Conservation (phyloP, 2,888 invertebrate species). For the Eumacrocentrus americanus region DNA sequence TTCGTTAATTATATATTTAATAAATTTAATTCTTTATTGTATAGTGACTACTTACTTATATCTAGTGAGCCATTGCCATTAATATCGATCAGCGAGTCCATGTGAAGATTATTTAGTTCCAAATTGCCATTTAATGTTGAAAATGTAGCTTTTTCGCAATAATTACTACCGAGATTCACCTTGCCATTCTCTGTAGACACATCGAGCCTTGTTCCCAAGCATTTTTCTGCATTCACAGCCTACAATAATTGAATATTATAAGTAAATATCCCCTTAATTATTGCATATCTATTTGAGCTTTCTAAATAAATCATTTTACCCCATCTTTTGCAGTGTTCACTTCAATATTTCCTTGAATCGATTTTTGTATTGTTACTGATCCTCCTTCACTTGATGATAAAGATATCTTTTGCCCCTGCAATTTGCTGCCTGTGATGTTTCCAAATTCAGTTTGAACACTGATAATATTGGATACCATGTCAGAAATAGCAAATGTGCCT, state of each 20-base stretch:
- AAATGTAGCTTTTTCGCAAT: constrained; percentile 38
- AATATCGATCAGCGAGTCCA: constrained; percentile 39
- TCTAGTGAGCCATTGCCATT: constrained; percentile 35
- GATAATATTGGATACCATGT: constrained; percentile 38
- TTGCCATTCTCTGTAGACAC: constrained; percentile 39
- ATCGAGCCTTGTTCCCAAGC: constrained; percentile 37
- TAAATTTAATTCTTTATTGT: constrained; percentile 1
- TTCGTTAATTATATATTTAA: too few species aligned
- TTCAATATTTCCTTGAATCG: constrained; percentile 39
- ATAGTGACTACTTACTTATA: constrained; percentile 33
- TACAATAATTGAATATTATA: constrained; percentile 5
- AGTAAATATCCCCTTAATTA: too few species aligned
- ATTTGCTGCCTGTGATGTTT: constrained; percentile 32
- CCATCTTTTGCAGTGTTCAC: constrained; percentile 36
- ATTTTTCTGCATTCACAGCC: constrained; percentile 39
- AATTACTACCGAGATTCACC: constrained; percentile 40
- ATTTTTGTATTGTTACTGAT: constrained; percentile 36
- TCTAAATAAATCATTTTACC: constrained; percentile 25
- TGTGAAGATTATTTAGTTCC: constrained; percentile 40
- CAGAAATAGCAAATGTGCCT: constrained; percentile 29
- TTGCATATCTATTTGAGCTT: too few species aligned
- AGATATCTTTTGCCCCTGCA: constrained; percentile 38
- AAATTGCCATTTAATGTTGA: constrained; percentile 36
- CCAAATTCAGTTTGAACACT: constrained; percentile 36
- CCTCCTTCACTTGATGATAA: constrained; percentile 38